Base-by-base conservation (phyloP, 1,140 invertebrate species). In the Megathymus violae region DNA sequence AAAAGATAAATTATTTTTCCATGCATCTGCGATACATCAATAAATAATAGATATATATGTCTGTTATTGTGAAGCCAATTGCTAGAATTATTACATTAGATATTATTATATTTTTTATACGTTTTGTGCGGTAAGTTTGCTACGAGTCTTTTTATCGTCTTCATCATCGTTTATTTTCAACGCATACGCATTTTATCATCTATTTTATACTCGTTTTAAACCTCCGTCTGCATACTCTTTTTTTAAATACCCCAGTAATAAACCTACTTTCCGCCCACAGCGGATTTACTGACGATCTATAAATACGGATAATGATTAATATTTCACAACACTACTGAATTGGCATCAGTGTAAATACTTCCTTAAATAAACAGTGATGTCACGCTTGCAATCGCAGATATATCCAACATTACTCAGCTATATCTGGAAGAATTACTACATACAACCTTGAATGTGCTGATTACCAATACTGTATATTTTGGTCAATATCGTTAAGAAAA, bases 361-460 rank as follows among this genome's bases (percentile, higher is more conserved):
- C 77, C 76, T 76, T 73, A 71, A 76, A 73, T 78, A 80, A 82
- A 80, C 78, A 79, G 74, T 83, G 82, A 81, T 73, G 82, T 75
- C 43, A 38, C 1, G 17, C 4, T 11, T 41, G 46, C 13, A 54
- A 25, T 41, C 54, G 66, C 51, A 10, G 46, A 27, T 48, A 48
- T 3, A 25, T 19, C 17, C 10, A 19, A 19, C 16, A 44, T 10
- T 43, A n/a, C 17, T 44, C 9, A 22, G 9, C 17, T 19, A 17
- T 44, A 44, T 19, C 22, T 44, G 16, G 9, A 4, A 19, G 16
- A 17, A 3, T 44, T 44, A 44, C 16, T 44, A 17, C 7, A 1
- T 19, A n/a, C 41, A 19, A 36, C n/a, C 27, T 31, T 31, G 27
- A 31, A 9, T 5, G 27, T 31, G 27, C 27, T 1, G 27, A 31